These are phyloP conservation scores for Eonycteris spelaea DNA, from an alignment of 2,113 vertebrate species.

Conservation along the genomic window DNA sequence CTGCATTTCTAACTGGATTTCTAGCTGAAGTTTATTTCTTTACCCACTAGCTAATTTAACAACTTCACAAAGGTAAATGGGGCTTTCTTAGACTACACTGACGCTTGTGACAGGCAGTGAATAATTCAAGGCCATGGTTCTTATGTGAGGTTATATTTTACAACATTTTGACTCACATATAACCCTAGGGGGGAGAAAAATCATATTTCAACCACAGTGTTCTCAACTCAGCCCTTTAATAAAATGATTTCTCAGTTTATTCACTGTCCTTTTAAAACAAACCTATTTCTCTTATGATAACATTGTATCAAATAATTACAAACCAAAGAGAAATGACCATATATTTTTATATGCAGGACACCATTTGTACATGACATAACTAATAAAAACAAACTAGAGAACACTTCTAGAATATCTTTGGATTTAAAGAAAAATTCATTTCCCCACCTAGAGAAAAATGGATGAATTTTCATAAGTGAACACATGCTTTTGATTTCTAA, in stretches of 20 bases:
- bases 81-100: conserved; percentile 44
- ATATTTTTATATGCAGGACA: conserved; percentile 62
- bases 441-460: conserved; percentile 51
- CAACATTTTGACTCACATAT: conserved; percentile 21
- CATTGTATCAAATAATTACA: conserved; percentile 51
- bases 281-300: conserved; percentile 45
- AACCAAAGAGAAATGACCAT: conserved; percentile 61
- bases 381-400: conserved; percentile 69
- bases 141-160: conserved; percentile 47
- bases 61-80: conserved; percentile 41
- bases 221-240: conserved; percentile 81
- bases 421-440: conserved; percentile 75
- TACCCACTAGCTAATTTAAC: conserved; percentile 31
- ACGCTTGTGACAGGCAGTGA: conserved; percentile 53
- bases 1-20: neutral
- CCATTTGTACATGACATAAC: conserved; percentile 33
- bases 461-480: conserved; percentile 77
- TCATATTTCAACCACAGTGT: conserved; percentile 65
- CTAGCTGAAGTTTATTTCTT: conserved; percentile 49
- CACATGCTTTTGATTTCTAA: conserved; percentile 29
- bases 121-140: conserved; percentile 34
- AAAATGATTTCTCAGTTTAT: conserved; percentile 49
- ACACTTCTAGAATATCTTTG: conserved; percentile 79
- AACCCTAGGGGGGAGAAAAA: conserved; percentile 31
- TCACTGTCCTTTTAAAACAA: conserved; percentile 38